Evolutionary conservation across 1,140 invertebrate genomes (phyloP).

Genomic region (Conus ventricosus): DNA sequence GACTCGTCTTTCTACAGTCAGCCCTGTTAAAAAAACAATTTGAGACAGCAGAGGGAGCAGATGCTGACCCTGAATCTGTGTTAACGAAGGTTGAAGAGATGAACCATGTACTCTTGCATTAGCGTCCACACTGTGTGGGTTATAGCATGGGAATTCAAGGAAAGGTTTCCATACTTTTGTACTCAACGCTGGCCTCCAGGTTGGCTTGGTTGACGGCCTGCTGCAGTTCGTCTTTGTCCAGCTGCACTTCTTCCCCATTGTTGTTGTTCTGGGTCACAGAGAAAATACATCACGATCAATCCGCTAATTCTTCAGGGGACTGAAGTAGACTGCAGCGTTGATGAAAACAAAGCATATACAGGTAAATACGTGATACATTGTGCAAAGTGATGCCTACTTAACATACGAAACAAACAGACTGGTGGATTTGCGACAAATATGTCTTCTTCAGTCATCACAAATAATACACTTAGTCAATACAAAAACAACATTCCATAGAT

Average conservation of each 20-base stretch:
- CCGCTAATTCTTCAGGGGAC: too few species aligned
- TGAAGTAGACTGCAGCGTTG: too few species aligned
- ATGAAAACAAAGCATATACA: too few species aligned
- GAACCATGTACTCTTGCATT: background rate
- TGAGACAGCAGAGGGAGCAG: background rate
- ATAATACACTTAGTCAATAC: too few species aligned
- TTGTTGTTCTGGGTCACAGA: slow-evolving; percentile 60
- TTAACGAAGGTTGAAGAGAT: background rate
- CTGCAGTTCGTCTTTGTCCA: slow-evolving; percentile 73
- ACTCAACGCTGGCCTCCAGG: slow-evolving; percentile 69
- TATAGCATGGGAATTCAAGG: background rate
- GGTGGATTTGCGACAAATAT: too few species aligned
- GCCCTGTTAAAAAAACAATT: background rate
- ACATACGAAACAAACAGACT: too few species aligned
- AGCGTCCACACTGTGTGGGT: background rate
- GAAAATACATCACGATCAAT: background rate
- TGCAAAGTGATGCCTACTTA: too few species aligned
- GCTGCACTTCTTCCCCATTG: slow-evolving; percentile 55
- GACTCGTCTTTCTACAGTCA: too few species aligned
- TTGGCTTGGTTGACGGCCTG: slow-evolving; percentile 68
- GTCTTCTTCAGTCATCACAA: too few species aligned
- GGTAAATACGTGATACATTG: too few species aligned
- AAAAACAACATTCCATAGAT: too few species aligned
- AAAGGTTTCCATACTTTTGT: slow-evolving; percentile 65
- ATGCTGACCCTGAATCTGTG: background rate